phyloP scores from a whole-genome alignment of 1,140 invertebrate genomes.

The Drosophila prosaltans region DNA sequence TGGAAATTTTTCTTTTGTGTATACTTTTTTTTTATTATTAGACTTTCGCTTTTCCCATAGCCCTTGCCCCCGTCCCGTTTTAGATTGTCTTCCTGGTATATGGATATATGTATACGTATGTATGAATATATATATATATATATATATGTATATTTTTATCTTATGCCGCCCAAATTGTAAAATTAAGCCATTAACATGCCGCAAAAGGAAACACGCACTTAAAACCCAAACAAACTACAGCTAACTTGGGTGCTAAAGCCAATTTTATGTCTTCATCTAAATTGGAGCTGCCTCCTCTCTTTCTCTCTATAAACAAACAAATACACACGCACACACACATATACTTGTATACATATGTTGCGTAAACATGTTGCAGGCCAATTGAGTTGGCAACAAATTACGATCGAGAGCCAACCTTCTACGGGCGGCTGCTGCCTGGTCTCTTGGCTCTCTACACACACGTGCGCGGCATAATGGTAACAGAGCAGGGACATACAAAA shows the following conservation, averaged over 20 bases:
- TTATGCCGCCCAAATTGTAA: slow-evolving; percentile 48
- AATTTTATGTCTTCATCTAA: slow-evolving; percentile 70
- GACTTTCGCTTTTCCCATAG: slow-evolving; percentile 10
- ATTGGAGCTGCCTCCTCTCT: slow-evolving; percentile 5
- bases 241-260: slow-evolving; percentile 47
- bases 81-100: not conserved
- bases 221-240: slow-evolving; percentile 45
- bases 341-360: slow-evolving; percentile 34
- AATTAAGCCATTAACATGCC: slow-evolving; percentile 65
- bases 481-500: not conserved
- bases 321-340: not conserved
- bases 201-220: slow-evolving; percentile 61
- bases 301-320: slow-evolving; percentile 18
- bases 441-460: slow-evolving; percentile 20
- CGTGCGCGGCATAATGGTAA: slow-evolving; percentile 28
- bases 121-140: too few relatives aligned
- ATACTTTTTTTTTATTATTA: slow-evolving; percentile 7
- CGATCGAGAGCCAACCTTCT: slow-evolving; percentile 51
- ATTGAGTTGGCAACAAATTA: slow-evolving; percentile 71
- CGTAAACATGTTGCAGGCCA: slow-evolving; percentile 63
- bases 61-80: not conserved
- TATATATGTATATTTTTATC: not conserved
- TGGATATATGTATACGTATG: too few relatives aligned
- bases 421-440: slow-evolving; percentile 24
- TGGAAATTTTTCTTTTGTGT: slow-evolving; percentile 26